Evolutionary conservation across 2,888 invertebrate species (phyloP).

Genomic region (Lissonota sp.): DNA sequence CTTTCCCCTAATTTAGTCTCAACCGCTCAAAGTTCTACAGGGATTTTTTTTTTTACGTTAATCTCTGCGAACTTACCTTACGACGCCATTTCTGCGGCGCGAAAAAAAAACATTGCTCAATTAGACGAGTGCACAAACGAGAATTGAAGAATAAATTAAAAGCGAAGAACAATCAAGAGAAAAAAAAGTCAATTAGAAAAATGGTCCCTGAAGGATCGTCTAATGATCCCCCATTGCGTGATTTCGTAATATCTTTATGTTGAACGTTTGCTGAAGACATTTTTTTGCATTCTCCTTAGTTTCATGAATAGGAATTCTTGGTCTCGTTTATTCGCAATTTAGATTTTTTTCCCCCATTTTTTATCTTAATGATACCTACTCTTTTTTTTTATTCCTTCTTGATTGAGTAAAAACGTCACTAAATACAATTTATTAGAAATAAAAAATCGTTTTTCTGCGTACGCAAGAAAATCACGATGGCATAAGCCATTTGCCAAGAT

Average conservation of each 20-base stretch:
- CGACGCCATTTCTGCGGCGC: slow-evolving; percentile 82
- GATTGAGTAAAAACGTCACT: slow-evolving; percentile 8
- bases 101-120: slow-evolving; percentile 77
- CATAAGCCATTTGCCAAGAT: no score
- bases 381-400: slow-evolving; percentile 14
- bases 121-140: slow-evolving; percentile 71
- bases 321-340: slow-evolving; percentile 35
- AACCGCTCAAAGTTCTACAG: slow-evolving; percentile 46
- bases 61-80: slow-evolving; percentile 78
- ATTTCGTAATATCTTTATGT: background rate
- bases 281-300: slow-evolving; percentile 18
- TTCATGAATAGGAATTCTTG: slow-evolving; percentile 26
- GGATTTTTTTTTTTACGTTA: slow-evolving; percentile 29
- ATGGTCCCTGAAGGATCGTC: slow-evolving; percentile 28
- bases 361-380: slow-evolving; percentile 21
- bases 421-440: background rate
- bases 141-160: slow-evolving; percentile 29
- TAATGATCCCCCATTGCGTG: slow-evolving; percentile 41
- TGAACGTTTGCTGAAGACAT: slow-evolving; percentile 12
- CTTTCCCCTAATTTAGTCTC: slow-evolving; percentile 7
- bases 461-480: background rate
- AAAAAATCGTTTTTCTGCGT: background rate
- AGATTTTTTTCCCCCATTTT: background rate
- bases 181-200: slow-evolving; percentile 8
- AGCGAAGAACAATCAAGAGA: slow-evolving; percentile 4